Percentiles rank a stretch among this genome's conserved stretches.
Conservation (phyloP, 2,888 invertebrate species). For the Acleris cristana region DNA sequence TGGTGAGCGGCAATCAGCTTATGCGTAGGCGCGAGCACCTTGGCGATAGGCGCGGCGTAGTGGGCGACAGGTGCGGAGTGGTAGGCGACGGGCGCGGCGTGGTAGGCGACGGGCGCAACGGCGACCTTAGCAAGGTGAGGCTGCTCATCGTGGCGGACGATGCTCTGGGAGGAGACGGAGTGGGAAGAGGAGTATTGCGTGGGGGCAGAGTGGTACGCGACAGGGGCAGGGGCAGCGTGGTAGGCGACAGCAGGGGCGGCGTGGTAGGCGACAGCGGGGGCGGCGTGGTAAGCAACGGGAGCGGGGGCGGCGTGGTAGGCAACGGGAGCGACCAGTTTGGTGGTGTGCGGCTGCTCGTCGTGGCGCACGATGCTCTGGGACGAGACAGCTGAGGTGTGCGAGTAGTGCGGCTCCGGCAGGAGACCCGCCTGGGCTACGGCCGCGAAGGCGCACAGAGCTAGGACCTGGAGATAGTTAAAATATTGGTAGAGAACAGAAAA, state of each 20-base stretch:
- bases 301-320: constrained; percentile 45
- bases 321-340: constrained; percentile 48
- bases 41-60: constrained; percentile 56
- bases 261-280: constrained; percentile 43
- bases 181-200: constrained; percentile 37
- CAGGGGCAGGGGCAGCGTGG: constrained; percentile 46
- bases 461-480: constrained; percentile 53
- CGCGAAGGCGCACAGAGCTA: constrained; percentile 67
- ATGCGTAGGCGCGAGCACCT: constrained; percentile 50
- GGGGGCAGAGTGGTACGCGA: constrained; percentile 42
- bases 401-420: constrained; percentile 58
- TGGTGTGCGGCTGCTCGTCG: constrained; percentile 53
- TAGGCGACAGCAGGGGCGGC: constrained; percentile 45
- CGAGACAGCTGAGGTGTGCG: constrained; percentile 50
- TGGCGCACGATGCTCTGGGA: constrained; percentile 70
- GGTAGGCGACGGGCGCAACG: constrained; percentile 46
- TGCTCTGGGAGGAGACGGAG: constrained; percentile 49
- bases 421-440: constrained; percentile 71
- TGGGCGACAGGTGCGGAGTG: constrained; percentile 49
- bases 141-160: constrained; percentile 50
- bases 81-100: constrained; percentile 47
- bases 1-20: constrained; percentile 53
- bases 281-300: constrained; percentile 45
- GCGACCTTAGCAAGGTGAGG: constrained; percentile 42
- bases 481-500: background rate